Evolutionary conservation across 2,797 vertebrate species (phyloP).

Genomic region (Philypnodon macrostomus): DNA sequence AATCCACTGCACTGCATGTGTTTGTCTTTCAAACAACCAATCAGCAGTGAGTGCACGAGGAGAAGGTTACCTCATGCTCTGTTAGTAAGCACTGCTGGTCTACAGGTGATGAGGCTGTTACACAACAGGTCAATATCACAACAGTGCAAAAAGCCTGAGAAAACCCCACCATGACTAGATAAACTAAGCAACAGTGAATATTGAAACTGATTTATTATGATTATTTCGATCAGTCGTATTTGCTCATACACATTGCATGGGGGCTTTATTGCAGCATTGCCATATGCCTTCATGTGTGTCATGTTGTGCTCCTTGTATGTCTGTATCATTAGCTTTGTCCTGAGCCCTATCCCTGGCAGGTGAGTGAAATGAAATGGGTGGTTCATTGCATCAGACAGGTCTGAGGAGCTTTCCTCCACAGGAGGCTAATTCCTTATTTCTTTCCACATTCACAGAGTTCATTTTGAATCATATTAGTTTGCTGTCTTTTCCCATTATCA

Average conservation of each 20-base stretch:
- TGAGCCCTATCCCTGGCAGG: slow-evolving; percentile 37
- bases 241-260: slow-evolving; percentile 1
- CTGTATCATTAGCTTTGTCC: slow-evolving; percentile 50
- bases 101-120: not conserved
- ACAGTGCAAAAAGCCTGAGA: not conserved
- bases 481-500: slow-evolving; percentile 73
- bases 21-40: slow-evolving; percentile 4
- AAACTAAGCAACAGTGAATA: not conserved
- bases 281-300: slow-evolving; percentile 19
- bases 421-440: slow-evolving; percentile 74
- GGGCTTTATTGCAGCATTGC: slow-evolving; percentile 4
- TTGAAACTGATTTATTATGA: no score
- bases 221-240: no score
- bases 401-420: slow-evolving; percentile 64
- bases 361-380: slow-evolving; percentile 59
- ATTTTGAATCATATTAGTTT: slow-evolving; percentile 74
- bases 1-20: not conserved
- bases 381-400: slow-evolving; percentile 69
- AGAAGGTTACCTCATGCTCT: not conserved
- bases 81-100: not conserved
- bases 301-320: slow-evolving; percentile 27
- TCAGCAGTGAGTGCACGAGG: not conserved
- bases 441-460: slow-evolving; percentile 60
- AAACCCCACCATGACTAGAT: not conserved
- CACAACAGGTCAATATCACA: not conserved